phyloP scores from a whole-genome alignment of 2,113 vertebrate species.

The Alligator mississippiensis region DNA sequence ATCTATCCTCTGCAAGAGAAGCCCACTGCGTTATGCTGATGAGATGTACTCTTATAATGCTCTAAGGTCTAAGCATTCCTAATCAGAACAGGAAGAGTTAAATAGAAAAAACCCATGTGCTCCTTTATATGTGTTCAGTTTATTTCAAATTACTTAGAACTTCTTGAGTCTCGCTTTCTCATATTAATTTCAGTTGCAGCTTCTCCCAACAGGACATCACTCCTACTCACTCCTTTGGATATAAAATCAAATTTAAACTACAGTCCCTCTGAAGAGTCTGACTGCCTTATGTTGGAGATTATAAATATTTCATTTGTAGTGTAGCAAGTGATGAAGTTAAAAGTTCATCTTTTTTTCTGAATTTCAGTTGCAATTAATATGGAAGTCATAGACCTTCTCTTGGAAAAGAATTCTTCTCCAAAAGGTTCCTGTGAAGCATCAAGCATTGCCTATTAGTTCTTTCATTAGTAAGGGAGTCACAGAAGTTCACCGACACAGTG shows the following conservation, averaged over 20 bases:
- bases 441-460: background rate
- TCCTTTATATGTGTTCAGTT: background rate
- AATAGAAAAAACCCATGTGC: background rate
- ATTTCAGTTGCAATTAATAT: background rate
- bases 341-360: background rate
- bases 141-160: background rate
- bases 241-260: background rate
- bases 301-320: background rate
- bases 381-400: constrained; percentile 3
- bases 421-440: background rate
- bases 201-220: background rate
- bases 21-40: background rate
- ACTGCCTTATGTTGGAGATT: background rate
- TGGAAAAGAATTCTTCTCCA: background rate
- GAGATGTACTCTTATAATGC: background rate
- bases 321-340: background rate
- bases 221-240: background rate
- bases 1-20: constrained; percentile 54
- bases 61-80: background rate
- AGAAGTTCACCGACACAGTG: background rate
- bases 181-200: background rate
- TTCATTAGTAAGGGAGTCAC: background rate
- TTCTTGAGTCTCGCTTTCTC: background rate
- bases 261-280: background rate
- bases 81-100: background rate